phyloP scores from a whole-genome alignment of 2,797 vertebrate genomes.

The Diglossa cyanea region DNA sequence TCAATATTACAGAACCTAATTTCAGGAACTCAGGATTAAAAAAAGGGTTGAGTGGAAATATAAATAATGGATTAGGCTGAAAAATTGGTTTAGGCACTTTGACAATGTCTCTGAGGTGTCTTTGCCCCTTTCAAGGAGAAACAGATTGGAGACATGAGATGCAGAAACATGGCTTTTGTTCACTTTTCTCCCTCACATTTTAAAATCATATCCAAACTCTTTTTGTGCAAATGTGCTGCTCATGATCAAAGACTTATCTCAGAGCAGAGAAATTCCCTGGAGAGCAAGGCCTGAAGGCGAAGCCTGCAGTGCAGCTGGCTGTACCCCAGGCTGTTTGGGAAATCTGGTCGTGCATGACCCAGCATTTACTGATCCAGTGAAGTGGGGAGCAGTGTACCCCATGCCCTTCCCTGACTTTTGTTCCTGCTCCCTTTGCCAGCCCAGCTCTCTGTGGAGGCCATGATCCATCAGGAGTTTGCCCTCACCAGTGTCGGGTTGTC shows the following conservation, averaged over 20 bases:
- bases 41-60: not conserved
- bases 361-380: not conserved
- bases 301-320: not conserved
- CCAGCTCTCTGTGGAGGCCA: not conserved
- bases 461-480: not conserved
- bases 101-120: not conserved
- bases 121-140: slow-evolving; percentile 30
- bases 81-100: slow-evolving; percentile 27
- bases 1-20: not conserved
- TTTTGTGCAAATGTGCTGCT: slow-evolving; percentile 40
- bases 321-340: not conserved
- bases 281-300: slow-evolving; percentile 36
- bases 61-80: slow-evolving; percentile 29
- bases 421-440: not conserved
- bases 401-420: not conserved
- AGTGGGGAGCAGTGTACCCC: not conserved
- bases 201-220: not conserved
- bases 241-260: slow-evolving; percentile 41
- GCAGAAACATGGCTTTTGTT: slow-evolving; percentile 10
- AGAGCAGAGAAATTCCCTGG: not conserved
- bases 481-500: not conserved
- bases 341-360: not conserved
- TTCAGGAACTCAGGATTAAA: not conserved
- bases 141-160: slow-evolving; percentile 4
- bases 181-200: not conserved